Evolutionary conservation across 2,113 vertebrate species (phyloP).

Genomic region (Pedionomus torquatus): DNA sequence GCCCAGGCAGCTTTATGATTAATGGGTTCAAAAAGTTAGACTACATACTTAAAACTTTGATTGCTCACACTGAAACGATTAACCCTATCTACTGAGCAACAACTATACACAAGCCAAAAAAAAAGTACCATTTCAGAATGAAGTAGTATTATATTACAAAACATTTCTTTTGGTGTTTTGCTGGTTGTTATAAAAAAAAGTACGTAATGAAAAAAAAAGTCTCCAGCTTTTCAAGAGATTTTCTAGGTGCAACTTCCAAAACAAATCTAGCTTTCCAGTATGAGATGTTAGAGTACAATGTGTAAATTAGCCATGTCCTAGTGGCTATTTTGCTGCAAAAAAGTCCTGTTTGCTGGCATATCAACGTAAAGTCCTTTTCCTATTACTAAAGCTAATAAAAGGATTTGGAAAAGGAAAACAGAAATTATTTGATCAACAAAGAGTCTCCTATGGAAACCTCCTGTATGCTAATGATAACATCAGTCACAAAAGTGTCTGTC

Average conservation of each 20-base stretch:
- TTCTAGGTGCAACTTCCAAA: neutral
- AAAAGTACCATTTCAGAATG: neutral
- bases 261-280: neutral
- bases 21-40: slow-evolving; percentile 24
- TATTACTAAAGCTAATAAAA: neutral
- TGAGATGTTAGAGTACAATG: neutral
- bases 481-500: neutral
- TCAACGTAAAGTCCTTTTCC: neutral
- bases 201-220: neutral
- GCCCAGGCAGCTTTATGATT: slow-evolving; percentile 17
- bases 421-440: neutral
- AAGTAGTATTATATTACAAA: neutral
- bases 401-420: neutral
- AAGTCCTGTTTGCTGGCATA: neutral
- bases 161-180: neutral
- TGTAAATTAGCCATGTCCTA: neutral
- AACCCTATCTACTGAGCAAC: neutral
- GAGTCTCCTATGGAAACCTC: neutral
- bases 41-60: neutral
- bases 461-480: neutral
- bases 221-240: neutral
- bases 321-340: neutral
- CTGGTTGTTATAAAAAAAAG: neutral
- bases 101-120: neutral
- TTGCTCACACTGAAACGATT: slow-evolving; percentile 12